Conservation (phyloP, 2,113 vertebrate species). For the Grallaria varia region DNA sequence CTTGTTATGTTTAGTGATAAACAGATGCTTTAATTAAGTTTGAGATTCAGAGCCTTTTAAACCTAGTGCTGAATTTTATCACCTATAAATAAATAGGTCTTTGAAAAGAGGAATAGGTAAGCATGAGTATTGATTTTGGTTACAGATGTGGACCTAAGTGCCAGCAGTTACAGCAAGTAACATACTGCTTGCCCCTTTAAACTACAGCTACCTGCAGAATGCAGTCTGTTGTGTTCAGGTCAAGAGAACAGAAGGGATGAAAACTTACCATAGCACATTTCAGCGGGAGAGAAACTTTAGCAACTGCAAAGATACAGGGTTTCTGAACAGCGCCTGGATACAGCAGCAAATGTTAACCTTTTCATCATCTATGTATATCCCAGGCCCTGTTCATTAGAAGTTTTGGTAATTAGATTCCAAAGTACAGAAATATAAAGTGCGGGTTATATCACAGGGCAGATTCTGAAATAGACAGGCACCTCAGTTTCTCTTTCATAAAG, state of each 20-base stretch:
- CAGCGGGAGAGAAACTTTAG: not conserved
- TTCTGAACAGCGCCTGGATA: not conserved
- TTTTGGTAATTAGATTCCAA: not conserved
- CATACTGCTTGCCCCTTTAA: not conserved
- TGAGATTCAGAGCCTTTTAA: conserved; percentile 50
- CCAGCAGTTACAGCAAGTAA: not conserved
- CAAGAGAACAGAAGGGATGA: not conserved
- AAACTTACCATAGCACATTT: not conserved
- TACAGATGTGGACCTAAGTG: not conserved
- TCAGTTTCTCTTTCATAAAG: not conserved
- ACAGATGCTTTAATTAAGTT: conserved; percentile 72
- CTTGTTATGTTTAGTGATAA: conserved; percentile 66
- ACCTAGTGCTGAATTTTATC: conserved; percentile 40
- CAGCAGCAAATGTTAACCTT: not conserved
- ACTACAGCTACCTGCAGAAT: not conserved
- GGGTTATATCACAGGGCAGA: not conserved
- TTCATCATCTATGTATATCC: not conserved
- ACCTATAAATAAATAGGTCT: conserved; percentile 24
- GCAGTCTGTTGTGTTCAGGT: not conserved
- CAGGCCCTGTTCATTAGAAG: not conserved
- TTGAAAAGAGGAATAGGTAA: conserved; percentile 42
- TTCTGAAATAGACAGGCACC: not conserved
- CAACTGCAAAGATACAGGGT: not conserved
- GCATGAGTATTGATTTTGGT: not conserved
- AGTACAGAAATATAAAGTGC: not conserved